These are phyloP conservation scores for Drosophila hamatofila DNA, from an alignment of 2,888 invertebrate species.

Conservation along the genomic window DNA sequence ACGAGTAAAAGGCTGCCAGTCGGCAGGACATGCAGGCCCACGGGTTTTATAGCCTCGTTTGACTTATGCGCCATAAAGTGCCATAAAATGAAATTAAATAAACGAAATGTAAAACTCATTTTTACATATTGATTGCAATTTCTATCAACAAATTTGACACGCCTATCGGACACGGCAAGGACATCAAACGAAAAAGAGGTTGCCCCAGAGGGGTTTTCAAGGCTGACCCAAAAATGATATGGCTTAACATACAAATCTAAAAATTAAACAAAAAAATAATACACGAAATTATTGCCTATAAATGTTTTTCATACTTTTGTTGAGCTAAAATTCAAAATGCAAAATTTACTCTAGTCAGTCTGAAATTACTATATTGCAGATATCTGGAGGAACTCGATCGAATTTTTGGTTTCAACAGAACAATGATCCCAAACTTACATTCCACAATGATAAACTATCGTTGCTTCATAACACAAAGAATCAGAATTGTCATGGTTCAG, in stretches of 20 bases:
- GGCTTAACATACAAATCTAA: neutral
- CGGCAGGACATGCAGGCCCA: slow-evolving; percentile 54
- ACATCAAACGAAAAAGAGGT: slow-evolving; percentile 28
- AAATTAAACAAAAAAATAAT: neutral
- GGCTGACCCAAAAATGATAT: neutral
- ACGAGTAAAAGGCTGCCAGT: slow-evolving; percentile 50
- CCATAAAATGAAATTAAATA: slow-evolving; percentile 79
- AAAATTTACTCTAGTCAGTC: no score
- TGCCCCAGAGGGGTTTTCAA: neutral
- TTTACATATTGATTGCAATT: slow-evolving; percentile 75
- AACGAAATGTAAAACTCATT: slow-evolving; percentile 70
- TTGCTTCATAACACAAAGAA: no score
- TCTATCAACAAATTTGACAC: slow-evolving; percentile 63
- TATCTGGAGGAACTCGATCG: no score
- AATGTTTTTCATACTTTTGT: no score
- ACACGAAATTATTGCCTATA: neutral
- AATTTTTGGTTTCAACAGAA: no score
- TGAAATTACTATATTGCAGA: no score
- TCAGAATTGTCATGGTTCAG: no score
- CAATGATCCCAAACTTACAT: no score
- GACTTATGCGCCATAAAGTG: slow-evolving; percentile 77
- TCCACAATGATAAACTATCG: no score
- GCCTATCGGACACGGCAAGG: slow-evolving; percentile 32
- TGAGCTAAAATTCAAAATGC: neutral
- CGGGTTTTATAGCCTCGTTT: slow-evolving; percentile 67